Evolutionary conservation across 2,113 vertebrate genomes (phyloP), one percentile per base, ranked within the genome.

Genomic region (Mus pahari): DNA sequence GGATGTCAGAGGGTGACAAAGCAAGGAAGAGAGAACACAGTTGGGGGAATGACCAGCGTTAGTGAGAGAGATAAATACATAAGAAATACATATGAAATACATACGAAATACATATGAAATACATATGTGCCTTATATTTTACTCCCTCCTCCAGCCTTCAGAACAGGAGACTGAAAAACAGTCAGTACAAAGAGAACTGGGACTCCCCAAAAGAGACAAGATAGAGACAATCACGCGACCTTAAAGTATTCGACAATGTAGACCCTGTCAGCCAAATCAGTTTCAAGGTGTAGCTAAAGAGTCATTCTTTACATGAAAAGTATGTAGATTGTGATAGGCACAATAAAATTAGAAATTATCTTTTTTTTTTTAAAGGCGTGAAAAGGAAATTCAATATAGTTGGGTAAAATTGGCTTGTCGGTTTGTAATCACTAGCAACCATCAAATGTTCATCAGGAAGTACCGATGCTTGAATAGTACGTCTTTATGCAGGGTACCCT

Each of bases 361-460:
- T 75, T 14, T 77, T 60, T 84, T 91, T 92, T 39, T 20, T n/a
- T n/a, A n/a, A 64, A 92, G 16, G 62, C 84, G 19, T 8, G 7
- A 92, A 45, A 90, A 31, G 26, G 12, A 50, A 83, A 79, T 79
- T 92, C 33, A 91, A 71, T 90, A 75, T 0, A 75, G 70, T 48
- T 60, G 31, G 74, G 31, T 50, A 45, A 64, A 95, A 90, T 64
- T 16, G 71, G 91, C 31, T n/a, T 68, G 58, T 90, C 1, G 31
- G 26, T 90, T 70, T 95, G 48, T 22, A 58, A 78, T 93, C 53
- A 53, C 71, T 64, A 82, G 74, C n/a, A 95, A 45, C 24, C 53
- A 87, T 19, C 66, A 71, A 42, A 42, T 31, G 50, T 77, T 90
- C 79, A 73, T 83, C 17, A 90, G 75, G 95, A 95, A 94, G 36